phyloP scores from a whole-genome alignment of 2,797 vertebrate genomes.

The Lacerta viridis region DNA sequence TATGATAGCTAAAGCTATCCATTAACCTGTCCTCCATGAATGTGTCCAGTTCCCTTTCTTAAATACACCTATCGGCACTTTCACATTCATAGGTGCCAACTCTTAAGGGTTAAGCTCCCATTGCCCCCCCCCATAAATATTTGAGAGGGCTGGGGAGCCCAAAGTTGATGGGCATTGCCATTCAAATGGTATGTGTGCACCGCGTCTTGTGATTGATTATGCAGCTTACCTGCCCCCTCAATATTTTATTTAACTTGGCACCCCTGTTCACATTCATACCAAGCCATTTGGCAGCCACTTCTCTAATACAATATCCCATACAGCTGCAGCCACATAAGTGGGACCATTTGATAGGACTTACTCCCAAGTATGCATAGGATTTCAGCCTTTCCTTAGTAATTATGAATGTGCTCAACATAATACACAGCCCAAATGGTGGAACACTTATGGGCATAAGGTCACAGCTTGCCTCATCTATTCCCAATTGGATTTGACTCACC shows the following conservation, averaged over 20 bases:
- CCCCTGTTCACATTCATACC: not conserved
- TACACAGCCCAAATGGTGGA: not conserved
- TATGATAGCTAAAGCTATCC: not conserved
- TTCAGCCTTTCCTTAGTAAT: not conserved
- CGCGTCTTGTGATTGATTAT: too few relatives aligned
- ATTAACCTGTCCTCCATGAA: not conserved
- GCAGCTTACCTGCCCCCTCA: too few relatives aligned
- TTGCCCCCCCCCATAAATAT: too few relatives aligned
- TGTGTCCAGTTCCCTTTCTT: not conserved
- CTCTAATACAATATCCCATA: not conserved
- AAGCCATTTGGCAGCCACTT: not conserved
- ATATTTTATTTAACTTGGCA: too few relatives aligned
- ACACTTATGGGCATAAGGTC: not conserved
- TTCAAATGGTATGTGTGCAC: too few relatives aligned
- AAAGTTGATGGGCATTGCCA: too few relatives aligned
- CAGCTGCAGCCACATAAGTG: not conserved
- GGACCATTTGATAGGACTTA: not conserved
- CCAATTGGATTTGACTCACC: not conserved
- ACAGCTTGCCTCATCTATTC: not conserved
- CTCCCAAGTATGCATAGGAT: not conserved
- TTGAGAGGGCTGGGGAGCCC: too few relatives aligned
- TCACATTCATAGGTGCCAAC: not conserved
- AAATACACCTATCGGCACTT: not conserved
- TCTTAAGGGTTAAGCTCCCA: too few relatives aligned
- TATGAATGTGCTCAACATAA: not conserved